Percentiles rank a stretch among this genome's conserved stretches.
Conservation (phyloP, 2,113 vertebrate genomes). For the Zapornia atra region DNA sequence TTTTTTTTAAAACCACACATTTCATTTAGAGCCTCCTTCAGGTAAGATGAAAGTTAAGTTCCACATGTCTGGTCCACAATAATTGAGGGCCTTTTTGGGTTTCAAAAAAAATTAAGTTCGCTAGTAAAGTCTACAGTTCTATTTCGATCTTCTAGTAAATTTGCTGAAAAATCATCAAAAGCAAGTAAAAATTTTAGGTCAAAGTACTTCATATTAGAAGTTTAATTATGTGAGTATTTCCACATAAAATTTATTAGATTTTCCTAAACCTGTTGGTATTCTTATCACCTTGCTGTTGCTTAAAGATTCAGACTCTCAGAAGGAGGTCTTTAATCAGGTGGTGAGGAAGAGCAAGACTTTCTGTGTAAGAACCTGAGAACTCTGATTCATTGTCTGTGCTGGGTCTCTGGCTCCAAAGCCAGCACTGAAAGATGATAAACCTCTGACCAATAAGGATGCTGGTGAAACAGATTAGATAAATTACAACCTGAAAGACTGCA, state of each 20-base stretch:
- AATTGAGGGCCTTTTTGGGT: neutral
- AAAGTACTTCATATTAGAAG: neutral
- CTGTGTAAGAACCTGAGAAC: neutral
- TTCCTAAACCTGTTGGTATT: neutral
- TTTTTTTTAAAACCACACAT: neutral
- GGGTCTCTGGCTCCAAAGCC: neutral
- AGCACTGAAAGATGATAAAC: neutral
- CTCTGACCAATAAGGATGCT: neutral
- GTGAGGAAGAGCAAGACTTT: neutral
- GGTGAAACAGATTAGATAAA: slow-evolving; percentile 4
- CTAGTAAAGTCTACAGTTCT: neutral
- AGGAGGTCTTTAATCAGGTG: neutral
- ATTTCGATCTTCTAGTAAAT: neutral
- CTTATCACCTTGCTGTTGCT: neutral
- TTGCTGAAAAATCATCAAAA: neutral
- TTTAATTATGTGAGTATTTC: neutral
- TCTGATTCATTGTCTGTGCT: neutral
- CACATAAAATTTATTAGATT: neutral
- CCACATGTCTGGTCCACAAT: neutral
- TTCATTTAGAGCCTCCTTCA: neutral
- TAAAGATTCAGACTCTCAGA: neutral
- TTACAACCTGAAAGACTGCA: neutral
- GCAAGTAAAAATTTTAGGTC: neutral
- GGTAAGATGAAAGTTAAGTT: neutral
- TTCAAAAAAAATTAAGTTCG: neutral